Base-by-base conservation (phyloP, 2,113 vertebrate species). In the Corythornis cristatus region DNA sequence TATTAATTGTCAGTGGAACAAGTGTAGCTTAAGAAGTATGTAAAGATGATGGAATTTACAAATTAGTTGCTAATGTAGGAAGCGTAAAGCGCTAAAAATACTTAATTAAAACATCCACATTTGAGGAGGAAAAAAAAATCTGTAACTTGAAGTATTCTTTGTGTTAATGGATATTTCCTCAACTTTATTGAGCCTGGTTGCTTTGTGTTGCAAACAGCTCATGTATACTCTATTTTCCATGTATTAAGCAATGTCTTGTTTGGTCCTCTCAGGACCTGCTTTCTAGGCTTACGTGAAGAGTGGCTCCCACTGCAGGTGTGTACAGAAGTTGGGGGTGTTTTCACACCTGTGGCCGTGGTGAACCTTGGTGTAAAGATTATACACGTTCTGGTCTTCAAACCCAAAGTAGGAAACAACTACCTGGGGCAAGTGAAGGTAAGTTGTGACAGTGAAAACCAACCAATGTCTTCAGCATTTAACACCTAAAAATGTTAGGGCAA, bases 1-100 rank as follows among this genome's bases (percentile, higher is more conserved):
- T 45, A 50, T 76, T 95, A 93, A 83, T 90, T 82, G 33, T 65
- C 70, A 62, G 66, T 23, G 57, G 46, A 88, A 86, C 35, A 88
- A 94, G 68, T 50, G 54, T 54, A 29, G 65, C 60, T 91, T 85
- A 13, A 82, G 75, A 89, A 76, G n/a, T 40, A 15, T 6, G 35
- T 25, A 23, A 89, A 61, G 28, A 10, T 58, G 37, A 9, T 73
- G 56, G 74, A 79, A 75, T 61, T 43, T 89, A 73, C 26, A 68
- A 75, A 82, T 71, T 51, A 88, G 40, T 15, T 88, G 75, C 26
- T 77, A 60, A 78, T 22, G 64, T n/a, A n/a, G 48, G 43, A 90
- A 75, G 67, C 40, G 26, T n/a, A 75, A 93, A 65, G 35, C 2
- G 1, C 37, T 81, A 86, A 90, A 86, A 79, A 28, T 43, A 50